Base-by-base conservation (phyloP, 2,797 vertebrate species). In the Sebastes taczanowskii region DNA sequence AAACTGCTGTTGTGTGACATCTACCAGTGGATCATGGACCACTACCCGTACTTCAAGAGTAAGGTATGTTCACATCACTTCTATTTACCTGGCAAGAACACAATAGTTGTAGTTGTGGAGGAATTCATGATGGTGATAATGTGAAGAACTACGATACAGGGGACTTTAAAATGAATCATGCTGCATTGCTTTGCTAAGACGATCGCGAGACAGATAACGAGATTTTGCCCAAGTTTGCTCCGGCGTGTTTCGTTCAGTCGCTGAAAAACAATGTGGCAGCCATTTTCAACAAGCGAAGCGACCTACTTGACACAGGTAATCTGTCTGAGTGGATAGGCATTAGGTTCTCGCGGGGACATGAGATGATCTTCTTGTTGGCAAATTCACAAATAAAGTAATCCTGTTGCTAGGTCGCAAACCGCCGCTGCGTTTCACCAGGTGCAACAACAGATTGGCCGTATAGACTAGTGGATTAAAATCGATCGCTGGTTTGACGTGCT, bases 11-110 rank as follows among this genome's bases (percentile, higher is more conserved):
- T 97, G 2, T 96, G 96, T 18, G 96, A 97, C 78, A 97, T 97
- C 93, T 97, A 97, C 91, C 96, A 97, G 84, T 97, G 96, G 96
- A 97, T 97, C 92, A 97, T 97, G 96, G 96, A 97, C 74, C 92
- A 95, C 61, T 97, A 96, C 79, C 95, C 96, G 1, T 97, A 97
- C 93, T 97, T 97, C 90, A 96, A 96, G 91, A 97, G 96, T 80
- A 96, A 97, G 96, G 96, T 97, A 90, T 30, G 87, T 81, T 74
- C 56, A 25, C 5, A 2, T n/a, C 8, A 49, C 8, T 49, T 71
- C 13, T 64, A 9, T 22, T 68, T 52, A 69, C 7, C 4, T 5
- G 27, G 23, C 9, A 10, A 14, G 52, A 23, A 35, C 46, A 35
- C n/a, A 65, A 4, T 6, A n/a, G 16, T 52, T 11, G 30, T 61